Conservation (phyloP, 2,888 invertebrate species). For the Subacronicta megacephala region DNA sequence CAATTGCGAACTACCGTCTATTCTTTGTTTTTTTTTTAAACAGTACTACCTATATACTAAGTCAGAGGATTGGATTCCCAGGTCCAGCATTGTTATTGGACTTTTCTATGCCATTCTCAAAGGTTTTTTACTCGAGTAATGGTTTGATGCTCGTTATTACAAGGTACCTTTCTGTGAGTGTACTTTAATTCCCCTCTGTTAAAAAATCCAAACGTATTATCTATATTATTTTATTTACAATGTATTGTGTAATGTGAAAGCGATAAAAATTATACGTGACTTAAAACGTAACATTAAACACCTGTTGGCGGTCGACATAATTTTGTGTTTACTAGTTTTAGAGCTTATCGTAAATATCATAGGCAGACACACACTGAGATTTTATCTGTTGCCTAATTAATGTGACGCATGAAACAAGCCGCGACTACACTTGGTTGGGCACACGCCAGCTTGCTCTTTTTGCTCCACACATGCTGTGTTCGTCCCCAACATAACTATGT, state of each 20-base stretch:
- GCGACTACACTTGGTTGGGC: conserved; percentile 82
- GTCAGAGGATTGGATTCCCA: too few relatives aligned
- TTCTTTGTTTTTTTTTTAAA: too few relatives aligned
- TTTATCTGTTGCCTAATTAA: conserved; percentile 85
- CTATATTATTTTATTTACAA: too few relatives aligned
- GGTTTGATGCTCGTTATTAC: too few relatives aligned
- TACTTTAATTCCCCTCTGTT: too few relatives aligned
- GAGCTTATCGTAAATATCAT: conserved; percentile 55
- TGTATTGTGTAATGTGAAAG: background rate
- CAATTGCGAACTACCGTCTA: conserved; percentile 52
- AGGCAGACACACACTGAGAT: conserved; percentile 70
- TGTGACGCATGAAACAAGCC: conserved; percentile 83
- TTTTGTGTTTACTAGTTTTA: conserved; percentile 58
- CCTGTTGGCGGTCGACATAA: conserved; percentile 58
- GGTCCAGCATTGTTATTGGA: too few relatives aligned
- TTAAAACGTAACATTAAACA: conserved; percentile 42
- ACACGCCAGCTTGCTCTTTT: conserved; percentile 81
- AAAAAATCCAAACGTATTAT: too few relatives aligned
- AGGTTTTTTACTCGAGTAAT: too few relatives aligned
- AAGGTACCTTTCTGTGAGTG: too few relatives aligned
- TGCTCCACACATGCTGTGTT: conserved; percentile 71
- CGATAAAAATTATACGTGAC: conserved; percentile 11
- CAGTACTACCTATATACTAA: too few relatives aligned
- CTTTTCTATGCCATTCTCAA: too few relatives aligned
- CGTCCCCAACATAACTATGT: conserved; percentile 58